Evolutionary conservation across 2,797 vertebrate genomes (phyloP).

Genomic region (Falco concolor): DNA sequence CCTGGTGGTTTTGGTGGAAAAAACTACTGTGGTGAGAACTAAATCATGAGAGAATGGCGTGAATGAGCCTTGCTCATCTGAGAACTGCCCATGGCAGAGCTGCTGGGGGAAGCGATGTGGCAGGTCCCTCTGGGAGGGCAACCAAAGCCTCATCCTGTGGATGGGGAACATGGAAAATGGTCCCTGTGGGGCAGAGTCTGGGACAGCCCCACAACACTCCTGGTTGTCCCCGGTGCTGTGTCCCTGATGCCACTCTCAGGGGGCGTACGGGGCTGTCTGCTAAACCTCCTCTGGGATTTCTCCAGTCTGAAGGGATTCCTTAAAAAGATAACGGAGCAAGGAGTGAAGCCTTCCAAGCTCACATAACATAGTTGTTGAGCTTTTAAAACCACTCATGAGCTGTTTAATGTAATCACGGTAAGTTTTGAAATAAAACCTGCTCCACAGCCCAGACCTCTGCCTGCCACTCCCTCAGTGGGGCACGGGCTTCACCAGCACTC

Average conservation of each 20-base stretch:
- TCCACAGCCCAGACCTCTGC: neutral
- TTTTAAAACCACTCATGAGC: neutral
- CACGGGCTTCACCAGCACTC: neutral
- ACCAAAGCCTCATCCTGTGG: neutral
- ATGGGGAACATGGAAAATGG: neutral
- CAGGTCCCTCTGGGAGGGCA: neutral
- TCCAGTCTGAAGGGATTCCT: neutral
- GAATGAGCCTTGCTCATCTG: neutral
- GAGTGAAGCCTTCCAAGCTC: neutral
- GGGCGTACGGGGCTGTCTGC: neutral
- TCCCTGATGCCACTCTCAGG: neutral
- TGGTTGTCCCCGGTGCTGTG: neutral
- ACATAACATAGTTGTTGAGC: neutral
- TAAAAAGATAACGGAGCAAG: neutral
- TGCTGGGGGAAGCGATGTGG: neutral
- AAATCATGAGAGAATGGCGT: neutral
- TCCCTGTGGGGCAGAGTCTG: neutral
- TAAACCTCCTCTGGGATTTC: neutral
- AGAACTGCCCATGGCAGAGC: neutral
- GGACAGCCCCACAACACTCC: rapidly evolving
- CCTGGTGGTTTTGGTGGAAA: neutral
- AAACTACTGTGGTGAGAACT: neutral
- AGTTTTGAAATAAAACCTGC: slow-evolving; percentile 39
- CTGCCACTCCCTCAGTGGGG: neutral
- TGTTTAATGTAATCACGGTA: neutral